Percentiles rank a stretch among this genome's conserved stretches.
These are phyloP conservation scores for Ophonus ardosiacus DNA, from an alignment of 2,888 invertebrate genomes.

Conservation along the genomic window DNA sequence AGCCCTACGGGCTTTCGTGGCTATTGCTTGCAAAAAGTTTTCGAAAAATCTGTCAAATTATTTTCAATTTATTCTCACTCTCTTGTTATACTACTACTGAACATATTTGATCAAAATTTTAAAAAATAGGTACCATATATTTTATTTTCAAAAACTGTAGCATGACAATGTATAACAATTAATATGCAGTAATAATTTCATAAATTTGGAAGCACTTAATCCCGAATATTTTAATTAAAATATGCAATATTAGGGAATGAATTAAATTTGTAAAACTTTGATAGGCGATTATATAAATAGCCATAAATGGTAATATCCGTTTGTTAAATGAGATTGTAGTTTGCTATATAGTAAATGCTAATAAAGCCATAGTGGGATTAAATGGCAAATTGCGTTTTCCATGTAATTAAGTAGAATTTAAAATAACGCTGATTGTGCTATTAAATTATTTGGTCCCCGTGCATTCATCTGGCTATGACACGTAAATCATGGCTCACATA, in stretches of 20 bases:
- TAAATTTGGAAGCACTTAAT: neutral
- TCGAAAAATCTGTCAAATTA: too few relatives aligned
- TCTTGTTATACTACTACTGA: too few relatives aligned
- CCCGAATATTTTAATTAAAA: neutral
- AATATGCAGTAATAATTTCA: neutral
- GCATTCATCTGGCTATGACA: constrained; percentile 49
- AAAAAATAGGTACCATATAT: too few relatives aligned
- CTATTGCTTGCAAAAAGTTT: too few relatives aligned
- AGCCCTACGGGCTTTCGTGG: too few relatives aligned
- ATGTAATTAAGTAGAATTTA: constrained; percentile 52
- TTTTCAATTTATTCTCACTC: too few relatives aligned
- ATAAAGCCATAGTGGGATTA: constrained; percentile 45
- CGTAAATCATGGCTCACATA: constrained; percentile 53
- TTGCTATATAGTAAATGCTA: constrained; percentile 16
- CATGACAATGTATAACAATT: too few relatives aligned
- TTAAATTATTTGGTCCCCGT: constrained; percentile 52
- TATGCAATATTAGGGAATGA: neutral
- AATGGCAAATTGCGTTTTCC: constrained; percentile 46
- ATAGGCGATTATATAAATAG: constrained; percentile 13
- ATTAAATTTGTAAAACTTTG: constrained; percentile 13
- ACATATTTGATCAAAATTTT: too few relatives aligned
- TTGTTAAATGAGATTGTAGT: constrained; percentile 17
- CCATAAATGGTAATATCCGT: constrained; percentile 30
- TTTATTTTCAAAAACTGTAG: too few relatives aligned
- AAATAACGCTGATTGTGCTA: constrained; percentile 52